A percentile compares a stretch with the other conserved stretches of the same genome.
Conservation (phyloP, 2,888 invertebrate genomes). For the Caenorhabditis uteleia region DNA sequence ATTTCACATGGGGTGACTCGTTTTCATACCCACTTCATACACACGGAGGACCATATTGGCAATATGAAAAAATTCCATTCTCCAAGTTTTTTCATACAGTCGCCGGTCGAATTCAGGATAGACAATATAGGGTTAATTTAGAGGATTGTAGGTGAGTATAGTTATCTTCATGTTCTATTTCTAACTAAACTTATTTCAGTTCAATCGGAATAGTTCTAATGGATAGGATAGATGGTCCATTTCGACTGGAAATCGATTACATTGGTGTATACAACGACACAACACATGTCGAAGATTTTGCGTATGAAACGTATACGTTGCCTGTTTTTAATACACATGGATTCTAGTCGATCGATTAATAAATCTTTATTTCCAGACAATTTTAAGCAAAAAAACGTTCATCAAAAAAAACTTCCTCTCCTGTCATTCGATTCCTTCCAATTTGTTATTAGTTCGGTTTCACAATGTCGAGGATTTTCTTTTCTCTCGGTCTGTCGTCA, state of each 20-base stretch:
- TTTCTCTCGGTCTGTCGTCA: too few relatives aligned
- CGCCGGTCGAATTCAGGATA: slow-evolving; percentile 66
- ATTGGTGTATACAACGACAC: slow-evolving; percentile 85
- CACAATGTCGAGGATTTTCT: too few relatives aligned
- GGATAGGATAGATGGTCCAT: slow-evolving; percentile 83
- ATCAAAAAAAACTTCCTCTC: slow-evolving; percentile 8
- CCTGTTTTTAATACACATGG: slow-evolving; percentile 60
- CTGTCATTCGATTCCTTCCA: too few relatives aligned
- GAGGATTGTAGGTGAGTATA: slow-evolving; percentile 41
- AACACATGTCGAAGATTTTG: slow-evolving; percentile 82
- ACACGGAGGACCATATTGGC: slow-evolving; percentile 94
- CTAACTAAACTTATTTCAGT: slow-evolving; percentile 75
- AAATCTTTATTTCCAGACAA: slow-evolving; percentile 14
- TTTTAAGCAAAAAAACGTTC: slow-evolving; percentile 14
- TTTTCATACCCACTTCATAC: slow-evolving; percentile 87
- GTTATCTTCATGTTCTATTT: slow-evolving; percentile 4
- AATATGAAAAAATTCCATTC: slow-evolving; percentile 76
- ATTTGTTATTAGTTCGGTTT: too few relatives aligned
- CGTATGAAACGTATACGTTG: slow-evolving; percentile 88
- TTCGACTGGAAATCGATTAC: slow-evolving; percentile 89
- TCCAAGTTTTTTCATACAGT: slow-evolving; percentile 65
- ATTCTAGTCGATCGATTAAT: slow-evolving; percentile 33
- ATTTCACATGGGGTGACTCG: slow-evolving; percentile 87
- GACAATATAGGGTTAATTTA: slow-evolving; percentile 53
- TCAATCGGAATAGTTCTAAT: slow-evolving; percentile 84